Conservation (phyloP, 2,888 invertebrate species). For the Drosophila koepferae region DNA sequence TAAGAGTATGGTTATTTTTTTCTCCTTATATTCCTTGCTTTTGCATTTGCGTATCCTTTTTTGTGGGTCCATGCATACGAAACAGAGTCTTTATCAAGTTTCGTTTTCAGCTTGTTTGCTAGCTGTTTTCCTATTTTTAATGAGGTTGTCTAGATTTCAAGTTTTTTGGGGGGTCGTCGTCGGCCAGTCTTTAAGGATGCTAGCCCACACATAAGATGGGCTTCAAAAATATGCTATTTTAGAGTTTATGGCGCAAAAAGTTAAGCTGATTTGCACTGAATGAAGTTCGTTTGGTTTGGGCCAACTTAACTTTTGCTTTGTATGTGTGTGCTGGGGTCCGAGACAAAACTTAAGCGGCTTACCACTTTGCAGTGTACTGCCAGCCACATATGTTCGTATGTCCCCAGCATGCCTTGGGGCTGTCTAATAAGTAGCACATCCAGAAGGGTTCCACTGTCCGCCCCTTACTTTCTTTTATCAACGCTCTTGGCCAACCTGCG, state of each 20-base stretch:
- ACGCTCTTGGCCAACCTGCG: slow-evolving; percentile 20
- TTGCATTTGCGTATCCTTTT: slow-evolving; percentile 48
- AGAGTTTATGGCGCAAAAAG: slow-evolving; percentile 66
- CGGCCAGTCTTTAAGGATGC: slow-evolving; percentile 27
- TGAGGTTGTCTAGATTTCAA: slow-evolving; percentile 67
- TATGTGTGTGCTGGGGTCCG: slow-evolving; percentile 25
- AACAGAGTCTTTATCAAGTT: slow-evolving; percentile 55
- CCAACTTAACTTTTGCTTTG: slow-evolving; percentile 71
- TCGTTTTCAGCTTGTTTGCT: slow-evolving; percentile 52
- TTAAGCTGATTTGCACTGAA: slow-evolving; percentile 70
- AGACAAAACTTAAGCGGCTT: slow-evolving; percentile 73
- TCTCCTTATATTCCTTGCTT: slow-evolving; percentile 25
- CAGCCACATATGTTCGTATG: slow-evolving; percentile 57
- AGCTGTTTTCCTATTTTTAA: slow-evolving; percentile 58
- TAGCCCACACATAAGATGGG: slow-evolving; percentile 21
- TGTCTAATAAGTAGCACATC: slow-evolving; percentile 52
- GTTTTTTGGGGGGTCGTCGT: neutral
- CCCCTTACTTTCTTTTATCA: neutral
- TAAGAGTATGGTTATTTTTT: neutral
- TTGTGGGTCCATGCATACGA: slow-evolving; percentile 22
- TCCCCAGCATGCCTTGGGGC: slow-evolving; percentile 24
- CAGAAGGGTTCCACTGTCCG: slow-evolving; percentile 20
- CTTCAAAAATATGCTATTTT: slow-evolving; percentile 55
- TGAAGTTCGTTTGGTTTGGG: slow-evolving; percentile 58
- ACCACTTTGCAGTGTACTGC: slow-evolving; percentile 52